phyloP scores from a whole-genome alignment of 1,140 invertebrate genomes.

The Eupristina koningsbergeri region DNA sequence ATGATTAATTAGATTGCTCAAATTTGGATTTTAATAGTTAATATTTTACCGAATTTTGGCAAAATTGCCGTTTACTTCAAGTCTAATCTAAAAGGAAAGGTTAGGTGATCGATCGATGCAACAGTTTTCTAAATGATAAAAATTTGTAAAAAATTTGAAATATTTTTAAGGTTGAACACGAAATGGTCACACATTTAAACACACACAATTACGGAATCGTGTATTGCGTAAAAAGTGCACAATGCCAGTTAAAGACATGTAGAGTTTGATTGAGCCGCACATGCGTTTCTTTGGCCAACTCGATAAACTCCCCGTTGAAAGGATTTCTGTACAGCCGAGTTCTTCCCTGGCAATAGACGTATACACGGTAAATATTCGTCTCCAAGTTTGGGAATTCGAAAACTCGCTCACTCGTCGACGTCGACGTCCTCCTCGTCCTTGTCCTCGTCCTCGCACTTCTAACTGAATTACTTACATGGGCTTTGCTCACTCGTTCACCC shows the following conservation, averaged over 20 bases:
- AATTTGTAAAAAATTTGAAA: no score
- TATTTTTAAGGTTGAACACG: neutral
- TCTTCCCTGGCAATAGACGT: neutral
- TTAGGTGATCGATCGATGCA: no score
- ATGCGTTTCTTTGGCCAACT: slow-evolving; percentile 3
- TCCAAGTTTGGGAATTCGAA: slow-evolving; percentile 56
- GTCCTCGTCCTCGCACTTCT: slow-evolving; percentile 35
- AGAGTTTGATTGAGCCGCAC: neutral
- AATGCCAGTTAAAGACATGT: neutral
- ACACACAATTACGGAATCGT: neutral
- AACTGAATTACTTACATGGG: slow-evolving; percentile 50
- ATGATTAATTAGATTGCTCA: no score
- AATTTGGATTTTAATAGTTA: no score
- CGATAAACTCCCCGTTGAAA: neutral
- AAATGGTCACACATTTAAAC: neutral
- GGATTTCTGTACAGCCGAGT: neutral
- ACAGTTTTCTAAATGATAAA: no score
- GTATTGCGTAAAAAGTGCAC: neutral
- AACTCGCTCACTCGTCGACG: slow-evolving; percentile 24
- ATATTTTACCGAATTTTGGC: no score
- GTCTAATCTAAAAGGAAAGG: no score
- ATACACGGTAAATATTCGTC: slow-evolving; percentile 48
- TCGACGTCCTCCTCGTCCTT: neutral
- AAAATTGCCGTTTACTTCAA: no score
- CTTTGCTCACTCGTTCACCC: slow-evolving; percentile 43